These are phyloP conservation scores for Euleptes europaea DNA, from an alignment of 2,113 vertebrate genomes.

Conservation along the genomic window DNA sequence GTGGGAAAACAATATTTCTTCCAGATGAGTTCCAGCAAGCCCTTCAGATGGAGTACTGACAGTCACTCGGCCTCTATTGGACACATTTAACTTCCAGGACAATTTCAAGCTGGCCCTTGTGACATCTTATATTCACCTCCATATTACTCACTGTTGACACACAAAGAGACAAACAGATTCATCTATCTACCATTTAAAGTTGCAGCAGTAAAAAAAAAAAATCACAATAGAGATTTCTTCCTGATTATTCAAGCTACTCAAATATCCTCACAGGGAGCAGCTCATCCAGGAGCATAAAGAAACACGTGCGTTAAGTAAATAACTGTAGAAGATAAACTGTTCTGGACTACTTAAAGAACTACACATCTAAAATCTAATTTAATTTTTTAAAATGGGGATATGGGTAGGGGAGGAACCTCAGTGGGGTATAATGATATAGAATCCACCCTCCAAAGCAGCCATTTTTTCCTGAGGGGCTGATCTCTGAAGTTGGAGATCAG, in stretches of 20 bases:
- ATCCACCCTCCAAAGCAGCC: too few relatives aligned
- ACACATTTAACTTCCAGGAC: conserved; percentile 28
- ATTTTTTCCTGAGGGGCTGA: too few relatives aligned
- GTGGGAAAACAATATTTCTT: conserved; percentile 55
- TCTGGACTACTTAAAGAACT: not conserved
- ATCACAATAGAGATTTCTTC: conserved; percentile 39
- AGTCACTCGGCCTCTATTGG: not conserved
- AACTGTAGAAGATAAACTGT: fast-evolving
- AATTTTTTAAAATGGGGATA: not conserved
- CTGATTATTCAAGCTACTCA: conserved; percentile 38
- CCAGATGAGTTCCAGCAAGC: conserved; percentile 40
- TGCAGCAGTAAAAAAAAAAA: conserved; percentile 53
- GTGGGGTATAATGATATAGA: too few relatives aligned
- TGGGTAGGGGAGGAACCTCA: not conserved
- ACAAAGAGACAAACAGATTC: conserved; percentile 36
- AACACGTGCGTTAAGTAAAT: conserved; percentile 7
- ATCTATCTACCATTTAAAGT: conserved; percentile 26
- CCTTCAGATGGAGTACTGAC: conserved; percentile 30
- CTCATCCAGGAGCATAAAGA: conserved; percentile 3
- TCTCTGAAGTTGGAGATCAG: too few relatives aligned
- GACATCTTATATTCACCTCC: conserved; percentile 36
- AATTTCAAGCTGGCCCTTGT: conserved; percentile 25
- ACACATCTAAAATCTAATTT: not conserved
- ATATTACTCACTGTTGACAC: conserved; percentile 30
- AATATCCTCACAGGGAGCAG: not conserved